phyloP scores from a whole-genome alignment of 2,797 vertebrate genomes.

The Pipistrellus nathusii region DNA sequence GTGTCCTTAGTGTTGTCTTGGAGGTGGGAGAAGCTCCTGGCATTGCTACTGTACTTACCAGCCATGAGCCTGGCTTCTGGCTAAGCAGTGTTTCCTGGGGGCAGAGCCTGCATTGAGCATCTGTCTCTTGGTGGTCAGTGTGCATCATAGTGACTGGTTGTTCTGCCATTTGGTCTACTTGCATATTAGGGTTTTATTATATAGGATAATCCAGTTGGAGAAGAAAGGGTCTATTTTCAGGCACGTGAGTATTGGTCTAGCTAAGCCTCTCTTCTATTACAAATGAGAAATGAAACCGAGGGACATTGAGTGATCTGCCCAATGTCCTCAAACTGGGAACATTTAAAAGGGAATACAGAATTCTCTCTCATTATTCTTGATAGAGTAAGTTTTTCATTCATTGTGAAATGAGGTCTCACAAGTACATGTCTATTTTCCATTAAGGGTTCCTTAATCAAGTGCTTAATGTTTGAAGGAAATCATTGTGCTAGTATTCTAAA shows the following conservation, averaged over 20 bases:
- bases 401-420: neutral
- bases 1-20: too few relatives aligned
- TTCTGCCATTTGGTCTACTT: too few relatives aligned
- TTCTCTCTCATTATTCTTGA: neutral
- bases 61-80: too few relatives aligned
- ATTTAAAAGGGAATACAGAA: neutral
- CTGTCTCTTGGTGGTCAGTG: too few relatives aligned
- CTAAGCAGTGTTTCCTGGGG: too few relatives aligned
- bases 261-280: neutral
- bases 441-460: neutral
- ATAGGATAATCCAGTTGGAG: neutral
- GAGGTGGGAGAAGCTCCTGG: too few relatives aligned
- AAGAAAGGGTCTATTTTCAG: neutral
- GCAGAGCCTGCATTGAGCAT: too few relatives aligned
- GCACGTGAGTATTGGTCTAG: neutral
- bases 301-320: neutral
- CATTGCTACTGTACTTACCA: too few relatives aligned
- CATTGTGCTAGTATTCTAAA: neutral
- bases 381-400: neutral
- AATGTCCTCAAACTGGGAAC: neutral
- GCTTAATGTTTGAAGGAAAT: slow-evolving; percentile 31
- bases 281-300: slow-evolving; percentile 1
- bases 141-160: too few relatives aligned
- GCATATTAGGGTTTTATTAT: too few relatives aligned
- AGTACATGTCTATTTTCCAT: neutral